A percentile compares a stretch with the other conserved stretches of the same genome.
phyloP scores from a whole-genome alignment of 2,113 vertebrate genomes.

The Oncorhynchus mykiss region DNA sequence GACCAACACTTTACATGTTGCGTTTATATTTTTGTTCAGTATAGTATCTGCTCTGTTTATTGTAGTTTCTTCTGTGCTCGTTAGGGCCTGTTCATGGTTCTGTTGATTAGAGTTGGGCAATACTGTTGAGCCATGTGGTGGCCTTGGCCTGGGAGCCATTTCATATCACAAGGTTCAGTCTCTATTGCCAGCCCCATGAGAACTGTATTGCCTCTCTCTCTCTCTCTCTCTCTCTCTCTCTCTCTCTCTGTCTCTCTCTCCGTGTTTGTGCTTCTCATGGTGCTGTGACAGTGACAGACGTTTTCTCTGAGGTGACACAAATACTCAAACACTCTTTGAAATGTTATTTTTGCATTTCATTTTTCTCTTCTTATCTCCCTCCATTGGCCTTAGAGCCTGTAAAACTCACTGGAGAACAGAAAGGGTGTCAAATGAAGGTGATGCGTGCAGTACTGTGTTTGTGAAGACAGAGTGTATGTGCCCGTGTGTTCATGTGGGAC shows the following conservation, averaged over 20 bases:
- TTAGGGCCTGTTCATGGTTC: neutral
- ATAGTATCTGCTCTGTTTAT: too few relatives aligned
- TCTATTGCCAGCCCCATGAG: constrained; percentile 11
- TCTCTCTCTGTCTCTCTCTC: neutral
- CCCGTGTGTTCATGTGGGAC: neutral
- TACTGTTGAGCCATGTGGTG: neutral
- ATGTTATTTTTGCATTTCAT: constrained; percentile 11
- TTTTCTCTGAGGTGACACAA: constrained; percentile 33
- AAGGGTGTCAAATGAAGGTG: neutral
- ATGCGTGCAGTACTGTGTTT: neutral
- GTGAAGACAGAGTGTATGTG: neutral
- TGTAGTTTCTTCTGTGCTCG: neutral
- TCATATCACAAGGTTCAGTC: constrained; percentile 8
- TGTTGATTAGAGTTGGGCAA: neutral
- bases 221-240: constrained; percentile 20
- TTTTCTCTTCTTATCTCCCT: constrained; percentile 8
- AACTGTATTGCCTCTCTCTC: constrained; percentile 7
- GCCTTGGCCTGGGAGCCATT: neutral
- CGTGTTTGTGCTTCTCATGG: neutral
- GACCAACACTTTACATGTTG: too few relatives aligned
- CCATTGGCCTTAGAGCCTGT: neutral
- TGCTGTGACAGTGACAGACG: constrained; percentile 31
- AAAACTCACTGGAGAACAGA: constrained; percentile 2
- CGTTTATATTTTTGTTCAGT: too few relatives aligned
- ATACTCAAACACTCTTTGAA: constrained; percentile 26